Base-by-base conservation (phyloP, 2,113 vertebrate genomes). In the Corythornis cristatus region DNA sequence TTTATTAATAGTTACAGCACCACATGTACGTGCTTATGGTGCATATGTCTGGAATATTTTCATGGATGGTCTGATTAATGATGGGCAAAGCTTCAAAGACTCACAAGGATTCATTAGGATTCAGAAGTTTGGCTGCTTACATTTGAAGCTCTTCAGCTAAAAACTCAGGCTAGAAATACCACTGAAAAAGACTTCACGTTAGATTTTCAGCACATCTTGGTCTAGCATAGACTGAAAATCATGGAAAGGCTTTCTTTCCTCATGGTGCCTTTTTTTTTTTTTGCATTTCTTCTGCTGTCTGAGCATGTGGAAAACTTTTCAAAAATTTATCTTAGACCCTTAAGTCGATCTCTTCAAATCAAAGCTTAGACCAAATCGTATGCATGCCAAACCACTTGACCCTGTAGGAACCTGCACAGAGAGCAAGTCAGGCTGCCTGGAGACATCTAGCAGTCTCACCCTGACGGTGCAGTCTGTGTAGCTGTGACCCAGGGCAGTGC, bases 1-100 rank as follows among this genome's bases (percentile, higher is more conserved):
- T 79, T 90, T 81, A 88, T 90, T 88, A 93, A 66, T 82, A 91
- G 67, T 23, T 85, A 78, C 62, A 91, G 91, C 65, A 70, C 28
- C 65, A 86, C 85, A 72, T 18, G 50, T 50, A 76, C 23, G 14
- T 90, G 40, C 83, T 76, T 76, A 92, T 64, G 53, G 67, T 71
- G 46, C 21, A 0, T 35, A 65, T 31, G 71, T 64, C 80, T 94
- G 66, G 25, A 85, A 31, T 65, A 70, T 87, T 89, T 90, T 83
- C 26, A 65, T 86, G 56, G 74, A 79, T 56, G 26, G 56, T 35
- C 79, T 93, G 51, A 88, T 88, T 91, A 94, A 93, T 68, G 71
- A 95, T 57, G 75, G 79, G 57, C 62, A 89, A 86, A 79, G 26
- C 87, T 87, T 94, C 78, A 77, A 81, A 64, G 75, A 85, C 26